Base-by-base conservation (phyloP, 2,888 invertebrate species). In the Metacarcinus magister region DNA sequence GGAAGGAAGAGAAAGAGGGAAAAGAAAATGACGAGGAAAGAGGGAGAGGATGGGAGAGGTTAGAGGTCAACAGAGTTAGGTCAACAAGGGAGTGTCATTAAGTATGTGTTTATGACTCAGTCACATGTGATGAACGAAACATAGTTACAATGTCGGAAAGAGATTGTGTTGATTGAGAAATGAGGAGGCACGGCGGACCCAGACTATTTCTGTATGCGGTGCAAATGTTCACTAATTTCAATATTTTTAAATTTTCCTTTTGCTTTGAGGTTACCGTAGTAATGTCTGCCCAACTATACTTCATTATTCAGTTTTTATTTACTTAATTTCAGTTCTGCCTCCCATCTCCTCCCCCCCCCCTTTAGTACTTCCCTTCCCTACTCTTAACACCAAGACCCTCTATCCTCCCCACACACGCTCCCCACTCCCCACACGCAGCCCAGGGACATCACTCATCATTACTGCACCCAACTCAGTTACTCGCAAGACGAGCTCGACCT, bases 401-500 rank as follows among this genome's bases (percentile, higher is more conserved):
- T 67, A 7, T 23, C 4, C n/a, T n/a, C 32, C 82, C 82, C 82
- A 82, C 82, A 8, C 82, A 32, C 82, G 32, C 82, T 3, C 82
- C 32, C 32, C 8, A 32, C 32, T 0, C 28, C 82, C 28, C 82
- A 28, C 32, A 82, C 82, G 32, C 82, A 28, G 32, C 82, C 28
- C 32, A 28, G 32, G 82, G 82, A 32, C 92, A 92, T 92, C 92
- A 92, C 92, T 92, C 92, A 48, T 48, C 92, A 92, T 92, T 92
- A 92, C 92, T 44, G 48, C 92, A 19, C 28, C 92, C 46, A 46
- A 92, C 92, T 32, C 16, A 48, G 48, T 48, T 54, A 48, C 48
- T 32, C 19, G 48, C 46, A n/a, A 54, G 28, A 48, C 54, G 82
- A 82, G 82, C 32, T 82, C 82, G 82, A 48, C 92, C 32, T 32